phyloP scores from a whole-genome alignment of 2,888 invertebrate genomes.

The Parnassius apollo region DNA sequence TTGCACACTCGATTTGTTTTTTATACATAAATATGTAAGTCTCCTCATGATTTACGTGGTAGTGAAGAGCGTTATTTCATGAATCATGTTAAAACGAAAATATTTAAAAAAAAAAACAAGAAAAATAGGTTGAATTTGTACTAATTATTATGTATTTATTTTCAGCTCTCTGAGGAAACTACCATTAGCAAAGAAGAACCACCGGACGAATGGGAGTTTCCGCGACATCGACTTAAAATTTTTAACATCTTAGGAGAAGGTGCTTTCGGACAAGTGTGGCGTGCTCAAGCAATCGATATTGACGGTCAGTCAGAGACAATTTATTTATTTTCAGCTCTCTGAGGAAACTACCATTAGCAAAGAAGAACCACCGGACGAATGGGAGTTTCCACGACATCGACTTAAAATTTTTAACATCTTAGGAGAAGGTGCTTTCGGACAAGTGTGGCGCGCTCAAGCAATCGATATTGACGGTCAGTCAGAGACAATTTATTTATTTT shows the following conservation, averaged over 20 bases:
- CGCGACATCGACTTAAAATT: slow-evolving; percentile 92
- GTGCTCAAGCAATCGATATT: slow-evolving; percentile 92
- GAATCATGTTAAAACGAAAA: no score
- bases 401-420: slow-evolving; percentile 94
- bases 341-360: slow-evolving; percentile 73
- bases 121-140: not conserved
- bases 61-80: no score
- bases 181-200: slow-evolving; percentile 73
- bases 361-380: slow-evolving; percentile 83
- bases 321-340: slow-evolving; percentile 49
- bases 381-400: slow-evolving; percentile 95
- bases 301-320: slow-evolving; percentile 78
- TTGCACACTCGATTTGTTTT: no score
- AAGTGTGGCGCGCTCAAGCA: slow-evolving; percentile 96
- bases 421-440: slow-evolving; percentile 97
- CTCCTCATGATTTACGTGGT: no score
- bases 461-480: slow-evolving; percentile 87
- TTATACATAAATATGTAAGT: no score
- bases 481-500: slow-evolving; percentile 6
- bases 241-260: slow-evolving; percentile 96
- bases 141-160: slow-evolving; percentile 1
- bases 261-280: slow-evolving; percentile 97
- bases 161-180: slow-evolving; percentile 68
- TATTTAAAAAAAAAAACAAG: no score
- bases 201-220: slow-evolving; percentile 93